A percentile compares a stretch with the other conserved stretches of the same genome.
Conservation (phyloP, 2,888 invertebrate species). For the Euclidia mi region DNA sequence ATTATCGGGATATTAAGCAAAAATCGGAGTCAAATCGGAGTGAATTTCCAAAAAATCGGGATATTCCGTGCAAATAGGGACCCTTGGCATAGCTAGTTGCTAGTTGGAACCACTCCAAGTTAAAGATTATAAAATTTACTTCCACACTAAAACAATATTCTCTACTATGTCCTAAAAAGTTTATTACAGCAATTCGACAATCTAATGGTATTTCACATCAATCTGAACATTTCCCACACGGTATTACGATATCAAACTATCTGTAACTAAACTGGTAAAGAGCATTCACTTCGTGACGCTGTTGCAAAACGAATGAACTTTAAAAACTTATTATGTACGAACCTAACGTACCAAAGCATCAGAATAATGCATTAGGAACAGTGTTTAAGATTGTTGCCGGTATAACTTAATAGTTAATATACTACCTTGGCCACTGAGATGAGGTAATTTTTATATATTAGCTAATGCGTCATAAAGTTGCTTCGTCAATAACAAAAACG, state of each 20-base stretch:
- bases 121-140: no score
- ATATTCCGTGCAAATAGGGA: no score
- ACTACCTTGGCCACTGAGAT: no score
- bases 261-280: conserved; percentile 28
- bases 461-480: no score
- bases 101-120: no score
- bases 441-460: no score
- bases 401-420: conserved; percentile 47
- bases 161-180: not conserved
- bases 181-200: not conserved
- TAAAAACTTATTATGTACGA: conserved; percentile 30
- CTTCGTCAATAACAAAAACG: no score
- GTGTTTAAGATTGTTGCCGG: not conserved
- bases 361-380: not conserved
- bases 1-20: no score
- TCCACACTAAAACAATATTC: no score
- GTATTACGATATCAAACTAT: conserved; percentile 28
- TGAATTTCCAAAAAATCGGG: no score
- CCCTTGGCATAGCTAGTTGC: no score
- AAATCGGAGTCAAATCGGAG: no score
- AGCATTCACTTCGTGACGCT: conserved; percentile 29
- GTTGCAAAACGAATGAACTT: conserved; percentile 52
- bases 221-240: not conserved
- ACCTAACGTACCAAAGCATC: not conserved
- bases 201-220: conserved; percentile 4